Evolutionary conservation across 2,113 vertebrate genomes (phyloP).

Genomic region (Sinocyclocheilus maitianheensis): DNA sequence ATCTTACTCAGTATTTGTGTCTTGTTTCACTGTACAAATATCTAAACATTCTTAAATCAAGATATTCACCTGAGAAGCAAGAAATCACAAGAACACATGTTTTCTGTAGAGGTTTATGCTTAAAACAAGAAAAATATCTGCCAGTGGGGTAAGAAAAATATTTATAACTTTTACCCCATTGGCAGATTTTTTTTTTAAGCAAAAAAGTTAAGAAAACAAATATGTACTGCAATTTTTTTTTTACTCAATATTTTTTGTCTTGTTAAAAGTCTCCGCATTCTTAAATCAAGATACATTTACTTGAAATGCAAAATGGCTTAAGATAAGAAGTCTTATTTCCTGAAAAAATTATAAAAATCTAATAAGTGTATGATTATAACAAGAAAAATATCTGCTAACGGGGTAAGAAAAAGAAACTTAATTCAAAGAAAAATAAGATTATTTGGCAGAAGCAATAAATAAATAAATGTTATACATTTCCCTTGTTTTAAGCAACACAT

Average conservation of each 20-base stretch:
- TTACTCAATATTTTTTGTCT: background rate
- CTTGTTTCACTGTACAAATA: background rate
- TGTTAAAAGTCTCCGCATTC: background rate
- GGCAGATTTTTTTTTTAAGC: background rate
- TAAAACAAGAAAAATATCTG: background rate
- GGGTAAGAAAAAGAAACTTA: too few relatives aligned
- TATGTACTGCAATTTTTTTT: too few relatives aligned
- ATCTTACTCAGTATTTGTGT: slow-evolving; percentile 16
- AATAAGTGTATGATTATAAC: too few relatives aligned
- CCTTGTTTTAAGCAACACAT: too few relatives aligned
- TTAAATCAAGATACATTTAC: background rate
- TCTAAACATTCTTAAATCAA: background rate
- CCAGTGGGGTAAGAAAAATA: background rate
- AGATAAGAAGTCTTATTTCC: too few relatives aligned
- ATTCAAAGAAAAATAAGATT: background rate
- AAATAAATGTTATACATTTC: too few relatives aligned
- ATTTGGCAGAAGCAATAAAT: background rate
- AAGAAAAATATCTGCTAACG: too few relatives aligned
- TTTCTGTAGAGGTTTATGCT: background rate
- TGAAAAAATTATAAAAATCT: too few relatives aligned
- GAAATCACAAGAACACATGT: too few relatives aligned
- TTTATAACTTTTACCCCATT: background rate
- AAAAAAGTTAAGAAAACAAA: too few relatives aligned
- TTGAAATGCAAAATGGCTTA: background rate
- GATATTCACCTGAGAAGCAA: too few relatives aligned